These are phyloP conservation scores for Zaprionus capensis DNA, from an alignment of 1,140 invertebrate species.

Conservation along the genomic window DNA sequence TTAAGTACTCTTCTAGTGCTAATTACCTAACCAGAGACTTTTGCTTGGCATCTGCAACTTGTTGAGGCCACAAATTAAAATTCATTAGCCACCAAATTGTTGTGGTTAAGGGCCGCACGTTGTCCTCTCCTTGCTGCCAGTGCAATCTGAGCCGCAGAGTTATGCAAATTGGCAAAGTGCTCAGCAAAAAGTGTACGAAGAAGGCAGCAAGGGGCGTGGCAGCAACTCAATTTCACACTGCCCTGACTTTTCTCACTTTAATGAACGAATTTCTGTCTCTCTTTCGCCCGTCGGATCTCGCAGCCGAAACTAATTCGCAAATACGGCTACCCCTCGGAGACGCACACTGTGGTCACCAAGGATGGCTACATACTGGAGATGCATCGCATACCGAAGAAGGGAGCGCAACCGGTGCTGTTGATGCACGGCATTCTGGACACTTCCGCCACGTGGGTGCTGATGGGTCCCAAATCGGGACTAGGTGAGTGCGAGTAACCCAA, in stretches of 20 bases:
- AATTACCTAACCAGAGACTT: background rate
- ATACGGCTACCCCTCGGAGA: constrained; percentile 87
- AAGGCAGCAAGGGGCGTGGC: background rate
- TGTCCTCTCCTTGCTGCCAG: background rate
- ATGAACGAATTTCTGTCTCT: constrained; percentile 27
- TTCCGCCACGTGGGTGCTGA: constrained; percentile 90
- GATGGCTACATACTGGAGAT: constrained; percentile 86
- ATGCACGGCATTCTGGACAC: constrained; percentile 90
- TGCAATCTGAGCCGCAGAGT: constrained; percentile 40
- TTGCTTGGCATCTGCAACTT: constrained; percentile 56
- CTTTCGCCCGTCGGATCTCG: background rate
- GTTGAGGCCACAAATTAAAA: constrained; percentile 79
- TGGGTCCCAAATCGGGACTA: constrained; percentile 88
- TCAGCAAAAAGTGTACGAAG: background rate
- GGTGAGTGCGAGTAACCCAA: constrained; percentile 46
- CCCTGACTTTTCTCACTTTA: constrained; percentile 58
- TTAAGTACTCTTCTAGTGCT: background rate
- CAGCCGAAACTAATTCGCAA: constrained; percentile 85
- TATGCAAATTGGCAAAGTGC: constrained; percentile 61
- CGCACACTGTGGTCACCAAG: constrained; percentile 85
- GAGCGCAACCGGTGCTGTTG: constrained; percentile 84
- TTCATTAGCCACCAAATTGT: constrained; percentile 70
- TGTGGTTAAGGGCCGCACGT: constrained; percentile 58
- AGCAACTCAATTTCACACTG: constrained; percentile 73
- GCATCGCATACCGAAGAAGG: constrained; percentile 85